Evolutionary conservation across 2,797 vertebrate species (phyloP).

Genomic region (Alauda arvensis): DNA sequence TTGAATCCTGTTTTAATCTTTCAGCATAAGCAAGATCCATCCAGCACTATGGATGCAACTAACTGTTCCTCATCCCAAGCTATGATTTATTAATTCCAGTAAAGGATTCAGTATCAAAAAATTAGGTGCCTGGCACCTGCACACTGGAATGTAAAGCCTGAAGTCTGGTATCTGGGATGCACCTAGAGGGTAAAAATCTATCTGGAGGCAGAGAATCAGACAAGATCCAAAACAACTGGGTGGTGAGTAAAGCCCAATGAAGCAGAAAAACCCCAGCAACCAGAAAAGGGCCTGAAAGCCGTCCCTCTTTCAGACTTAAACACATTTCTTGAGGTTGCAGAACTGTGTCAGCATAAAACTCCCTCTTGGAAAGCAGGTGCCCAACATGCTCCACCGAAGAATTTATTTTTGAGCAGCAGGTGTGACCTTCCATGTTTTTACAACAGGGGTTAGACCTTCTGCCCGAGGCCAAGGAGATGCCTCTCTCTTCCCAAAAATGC

Average conservation of each 20-base stretch:
- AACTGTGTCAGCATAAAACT: neutral
- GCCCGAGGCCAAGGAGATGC: neutral
- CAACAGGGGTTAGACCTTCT: neutral
- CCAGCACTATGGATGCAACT: neutral
- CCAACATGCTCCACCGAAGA: neutral
- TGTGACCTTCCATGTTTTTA: neutral
- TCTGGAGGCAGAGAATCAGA: neutral
- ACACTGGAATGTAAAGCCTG: neutral
- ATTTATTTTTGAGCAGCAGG: neutral
- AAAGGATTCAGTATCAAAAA: neutral
- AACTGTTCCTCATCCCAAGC: neutral
- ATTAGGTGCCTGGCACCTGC: neutral
- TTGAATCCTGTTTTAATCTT: neutral
- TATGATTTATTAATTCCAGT: neutral
- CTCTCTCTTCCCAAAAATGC: neutral
- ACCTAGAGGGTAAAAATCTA: neutral
- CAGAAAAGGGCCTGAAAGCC: neutral
- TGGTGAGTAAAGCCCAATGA: neutral
- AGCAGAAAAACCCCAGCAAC: neutral
- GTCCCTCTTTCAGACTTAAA: neutral
- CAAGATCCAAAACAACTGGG: neutral
- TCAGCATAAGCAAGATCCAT: neutral
- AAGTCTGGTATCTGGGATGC: neutral
- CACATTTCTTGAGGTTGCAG: neutral
- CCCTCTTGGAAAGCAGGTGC: neutral